Conservation (phyloP, 2,888 invertebrate genomes). For the Synergus umbraculus region DNA sequence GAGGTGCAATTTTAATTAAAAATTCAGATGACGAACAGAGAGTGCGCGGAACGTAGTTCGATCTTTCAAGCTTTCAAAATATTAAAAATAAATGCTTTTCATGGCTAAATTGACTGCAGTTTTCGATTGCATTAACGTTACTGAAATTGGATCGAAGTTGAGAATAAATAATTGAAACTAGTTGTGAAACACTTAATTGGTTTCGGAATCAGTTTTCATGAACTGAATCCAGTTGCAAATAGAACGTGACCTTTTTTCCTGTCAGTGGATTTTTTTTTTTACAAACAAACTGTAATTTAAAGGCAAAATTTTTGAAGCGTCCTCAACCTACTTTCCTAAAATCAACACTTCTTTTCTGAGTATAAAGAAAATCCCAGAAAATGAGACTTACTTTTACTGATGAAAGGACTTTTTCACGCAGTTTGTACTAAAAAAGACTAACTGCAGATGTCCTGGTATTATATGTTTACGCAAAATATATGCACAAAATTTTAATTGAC, state of each 20-base stretch:
- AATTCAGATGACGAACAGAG: not conserved
- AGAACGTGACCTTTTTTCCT: not conserved
- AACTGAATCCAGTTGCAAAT: not conserved
- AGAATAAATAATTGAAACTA: too few relatives aligned
- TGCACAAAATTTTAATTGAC: not conserved
- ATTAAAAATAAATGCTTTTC: not conserved
- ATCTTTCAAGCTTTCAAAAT: not conserved
- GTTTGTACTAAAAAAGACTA: not conserved
- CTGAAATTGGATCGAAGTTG: not conserved
- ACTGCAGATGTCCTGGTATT: not conserved
- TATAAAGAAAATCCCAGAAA: not conserved
- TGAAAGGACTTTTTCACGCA: slow-evolving; percentile 16
- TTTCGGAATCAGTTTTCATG: not conserved
- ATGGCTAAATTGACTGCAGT: too few relatives aligned
- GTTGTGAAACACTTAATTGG: too few relatives aligned
- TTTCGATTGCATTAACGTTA: too few relatives aligned
- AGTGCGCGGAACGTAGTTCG: not conserved
- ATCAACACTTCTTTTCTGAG: slow-evolving; percentile 19
- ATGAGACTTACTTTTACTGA: slow-evolving; percentile 23
- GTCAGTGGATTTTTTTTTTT: not conserved
- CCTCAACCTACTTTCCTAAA: slow-evolving; percentile 31
- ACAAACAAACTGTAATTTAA: not conserved
- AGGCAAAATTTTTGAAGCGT: slow-evolving; percentile 14
- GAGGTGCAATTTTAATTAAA: slow-evolving; percentile 32
- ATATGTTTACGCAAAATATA: not conserved